These are phyloP conservation scores for Dermatemys mawii DNA, from an alignment of 2,113 vertebrate species.

Conservation along the genomic window DNA sequence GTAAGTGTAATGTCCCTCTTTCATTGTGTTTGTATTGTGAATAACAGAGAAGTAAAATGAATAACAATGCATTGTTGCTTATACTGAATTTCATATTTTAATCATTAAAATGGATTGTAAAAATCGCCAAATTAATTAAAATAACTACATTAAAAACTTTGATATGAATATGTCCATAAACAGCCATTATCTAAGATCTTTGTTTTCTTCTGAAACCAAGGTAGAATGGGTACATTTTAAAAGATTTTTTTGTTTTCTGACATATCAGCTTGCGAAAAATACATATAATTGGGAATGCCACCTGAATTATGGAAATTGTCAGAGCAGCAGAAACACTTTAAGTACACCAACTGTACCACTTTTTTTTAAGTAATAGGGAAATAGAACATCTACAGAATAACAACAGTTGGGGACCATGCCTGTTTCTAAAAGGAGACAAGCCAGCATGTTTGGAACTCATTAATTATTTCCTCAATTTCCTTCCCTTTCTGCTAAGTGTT, in stretches of 20 bases:
- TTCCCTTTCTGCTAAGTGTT: background rate
- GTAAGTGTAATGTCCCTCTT: conserved; percentile 71
- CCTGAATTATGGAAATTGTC: background rate
- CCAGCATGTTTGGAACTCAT: background rate
- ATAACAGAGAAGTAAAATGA: background rate
- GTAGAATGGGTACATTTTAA: background rate
- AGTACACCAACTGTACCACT: background rate
- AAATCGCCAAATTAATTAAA: background rate
- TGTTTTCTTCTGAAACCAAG: background rate
- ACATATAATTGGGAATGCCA: background rate
- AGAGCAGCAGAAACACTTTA: background rate
- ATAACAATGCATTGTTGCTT: background rate
- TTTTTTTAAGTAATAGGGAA: background rate
- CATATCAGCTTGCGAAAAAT: background rate
- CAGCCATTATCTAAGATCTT: accelerated
- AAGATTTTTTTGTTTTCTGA: background rate
- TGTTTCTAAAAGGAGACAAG: background rate
- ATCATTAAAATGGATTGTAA: background rate
- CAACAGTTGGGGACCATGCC: no score
- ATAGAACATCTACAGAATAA: background rate
- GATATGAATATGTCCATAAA: background rate
- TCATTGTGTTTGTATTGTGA: background rate
- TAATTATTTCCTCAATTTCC: background rate
- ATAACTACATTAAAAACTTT: background rate
- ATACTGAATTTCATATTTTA: background rate